Evolutionary conservation across 2,797 vertebrate genomes (phyloP), one percentile per base, ranked within the genome.

Genomic region (Diplodus puntazzo): DNA sequence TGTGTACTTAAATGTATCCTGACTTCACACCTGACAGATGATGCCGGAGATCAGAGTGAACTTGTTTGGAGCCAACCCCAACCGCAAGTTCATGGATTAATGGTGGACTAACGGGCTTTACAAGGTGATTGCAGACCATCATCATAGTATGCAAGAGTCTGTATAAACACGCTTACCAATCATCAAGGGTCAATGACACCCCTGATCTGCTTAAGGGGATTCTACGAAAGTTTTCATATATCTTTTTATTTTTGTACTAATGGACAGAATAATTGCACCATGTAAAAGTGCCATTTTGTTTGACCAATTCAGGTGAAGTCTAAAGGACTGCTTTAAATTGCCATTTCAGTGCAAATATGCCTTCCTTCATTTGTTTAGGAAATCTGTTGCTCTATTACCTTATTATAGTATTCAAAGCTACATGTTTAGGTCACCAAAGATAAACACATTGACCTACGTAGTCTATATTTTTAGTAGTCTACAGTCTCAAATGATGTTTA

Each of bases 31-130:
- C 25, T 77, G 17, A 85, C 89, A 99, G 98, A 98, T 99, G 97
- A 98, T 99, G 97, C 98, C 98, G 83, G 97, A 99, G 88, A 96
- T 99, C 83, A 94, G 97, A 91, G 95, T 95, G 84, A 92, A 92
- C 71, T 92, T 99, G 83, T 99, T 98, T 71, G 97, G 97, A 67
- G 94, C 94, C 79, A 99, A 99, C 89, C 95, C 93, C 84, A 98
- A 99, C 87, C 96, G 98, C 87, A 98, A 94, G 90, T 99, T 99
- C 92, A 82, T 94, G 94, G 98, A 99, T 94, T 98, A 95, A 96
- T 50, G 0, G 45, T 48, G 73, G 67, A 66, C 69, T 23, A 5
- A 54, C 39, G 45, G 82, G 77, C 74, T 23, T 54, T 62, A 55
- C 53, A 16, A 66, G 73, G 64, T 80, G 88, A 83, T 60, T 62